Conservation (phyloP, 2,797 vertebrate genomes). For the Petrocephalus sullivani region DNA sequence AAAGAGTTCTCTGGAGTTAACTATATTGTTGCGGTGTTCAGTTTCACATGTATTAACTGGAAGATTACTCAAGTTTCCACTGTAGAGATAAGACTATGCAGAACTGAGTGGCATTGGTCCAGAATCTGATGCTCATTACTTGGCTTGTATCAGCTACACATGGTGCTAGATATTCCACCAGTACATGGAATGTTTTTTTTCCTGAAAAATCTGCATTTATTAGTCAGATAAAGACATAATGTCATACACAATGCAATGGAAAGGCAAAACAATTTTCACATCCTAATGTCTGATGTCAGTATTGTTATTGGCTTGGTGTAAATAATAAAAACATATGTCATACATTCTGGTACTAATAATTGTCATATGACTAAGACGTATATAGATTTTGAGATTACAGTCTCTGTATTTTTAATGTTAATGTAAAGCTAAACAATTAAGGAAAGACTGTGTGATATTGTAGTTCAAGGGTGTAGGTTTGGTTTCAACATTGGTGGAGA, state of each 20-base stretch:
- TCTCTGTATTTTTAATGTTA: not conserved
- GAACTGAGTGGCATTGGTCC: not conserved
- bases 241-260: not conserved
- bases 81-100: not conserved
- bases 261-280: not conserved
- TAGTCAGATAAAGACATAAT: not conserved
- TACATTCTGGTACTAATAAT: not conserved
- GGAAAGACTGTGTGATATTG: not conserved
- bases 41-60: slow-evolving; percentile 3
- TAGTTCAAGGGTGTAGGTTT: not conserved
- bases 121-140: not conserved
- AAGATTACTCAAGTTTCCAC: not conserved
- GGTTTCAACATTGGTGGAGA: not conserved
- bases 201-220: not conserved
- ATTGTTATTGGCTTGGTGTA: not conserved
- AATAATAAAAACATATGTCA: not conserved
- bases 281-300: not conserved
- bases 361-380: not conserved
- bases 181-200: not conserved
- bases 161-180: not conserved
- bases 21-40: not conserved
- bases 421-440: not conserved
- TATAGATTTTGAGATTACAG: not conserved
- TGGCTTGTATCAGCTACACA: not conserved
- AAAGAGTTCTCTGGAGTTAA: not conserved